These are phyloP conservation scores for Leptinotarsa peninsularis DNA, from an alignment of 2,888 invertebrate genomes.

Conservation along the genomic window DNA sequence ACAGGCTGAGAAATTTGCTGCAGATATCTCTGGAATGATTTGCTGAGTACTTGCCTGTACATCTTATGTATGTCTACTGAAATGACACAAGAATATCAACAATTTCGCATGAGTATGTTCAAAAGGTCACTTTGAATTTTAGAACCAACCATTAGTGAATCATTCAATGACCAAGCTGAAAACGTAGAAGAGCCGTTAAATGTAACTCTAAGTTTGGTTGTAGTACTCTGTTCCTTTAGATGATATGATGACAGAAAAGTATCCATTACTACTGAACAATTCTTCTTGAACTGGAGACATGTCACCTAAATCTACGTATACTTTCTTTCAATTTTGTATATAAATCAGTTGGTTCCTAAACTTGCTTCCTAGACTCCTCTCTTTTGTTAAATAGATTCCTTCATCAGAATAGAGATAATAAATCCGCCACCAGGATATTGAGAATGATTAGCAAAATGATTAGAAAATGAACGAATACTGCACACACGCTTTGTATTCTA, in stretches of 20 bases:
- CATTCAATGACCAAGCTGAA: neutral
- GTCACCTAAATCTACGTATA: too few relatives aligned
- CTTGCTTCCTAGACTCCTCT: neutral
- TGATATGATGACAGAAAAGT: neutral
- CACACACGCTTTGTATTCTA: too few relatives aligned
- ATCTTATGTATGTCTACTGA: conserved; percentile 8
- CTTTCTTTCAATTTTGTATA: neutral
- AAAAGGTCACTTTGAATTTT: neutral
- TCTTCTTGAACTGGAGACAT: too few relatives aligned
- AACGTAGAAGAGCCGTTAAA: neutral
- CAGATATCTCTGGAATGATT: neutral
- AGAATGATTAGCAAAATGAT: too few relatives aligned
- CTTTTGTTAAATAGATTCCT: too few relatives aligned
- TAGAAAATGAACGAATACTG: too few relatives aligned
- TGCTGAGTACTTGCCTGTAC: neutral
- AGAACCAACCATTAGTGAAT: neutral
- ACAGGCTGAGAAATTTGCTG: neutral
- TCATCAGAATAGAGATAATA: too few relatives aligned
- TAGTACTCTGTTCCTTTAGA: neutral
- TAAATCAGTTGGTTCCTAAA: neutral
- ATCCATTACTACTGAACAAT: too few relatives aligned
- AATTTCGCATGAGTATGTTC: neutral
- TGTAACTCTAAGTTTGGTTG: neutral
- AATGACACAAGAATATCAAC: neutral
- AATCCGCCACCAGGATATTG: too few relatives aligned